Conservation (phyloP, 1,140 invertebrate species). For the Drosophila athabasca region DNA sequence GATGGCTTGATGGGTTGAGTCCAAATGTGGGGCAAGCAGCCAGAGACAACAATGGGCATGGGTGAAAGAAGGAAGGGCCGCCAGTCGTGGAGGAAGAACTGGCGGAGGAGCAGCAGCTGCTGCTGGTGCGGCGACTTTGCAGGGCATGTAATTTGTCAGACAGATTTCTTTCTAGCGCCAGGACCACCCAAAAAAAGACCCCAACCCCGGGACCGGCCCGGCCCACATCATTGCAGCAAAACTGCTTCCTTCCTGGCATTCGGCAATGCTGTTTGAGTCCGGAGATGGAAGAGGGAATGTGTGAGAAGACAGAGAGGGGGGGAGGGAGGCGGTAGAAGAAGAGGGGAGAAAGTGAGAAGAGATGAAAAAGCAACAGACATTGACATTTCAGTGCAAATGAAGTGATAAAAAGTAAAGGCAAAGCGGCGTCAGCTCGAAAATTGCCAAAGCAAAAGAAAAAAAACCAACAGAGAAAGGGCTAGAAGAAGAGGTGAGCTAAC, state of each 20-base stretch:
- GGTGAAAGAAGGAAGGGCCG: not conserved
- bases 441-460: conserved; percentile 39
- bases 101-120: conserved; percentile 20
- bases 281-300: not conserved
- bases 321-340: not conserved
- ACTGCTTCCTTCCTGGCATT: conserved; percentile 70
- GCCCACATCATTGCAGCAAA: conserved; percentile 64
- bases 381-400: conserved; percentile 76
- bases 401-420: conserved; percentile 70
- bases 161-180: conserved; percentile 69
- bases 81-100: conserved; percentile 15
- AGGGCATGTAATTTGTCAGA: conserved; percentile 75
- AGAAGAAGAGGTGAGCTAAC: not conserved
- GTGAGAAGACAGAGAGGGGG: not conserved
- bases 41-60: conserved; percentile 17
- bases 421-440: conserved; percentile 58
- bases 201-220: not conserved
- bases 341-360: not conserved
- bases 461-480: conserved; percentile 18
- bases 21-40: conserved; percentile 43
- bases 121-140: conserved; percentile 27
- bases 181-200: conserved; percentile 35
- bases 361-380: conserved; percentile 50
- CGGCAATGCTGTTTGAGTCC: conserved; percentile 36
- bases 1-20: conserved; percentile 38